Percentiles rank a stretch among this genome's conserved stretches.
Evolutionary conservation across 2,113 vertebrate genomes (phyloP).

Genomic region (Toxotes chatareus): DNA sequence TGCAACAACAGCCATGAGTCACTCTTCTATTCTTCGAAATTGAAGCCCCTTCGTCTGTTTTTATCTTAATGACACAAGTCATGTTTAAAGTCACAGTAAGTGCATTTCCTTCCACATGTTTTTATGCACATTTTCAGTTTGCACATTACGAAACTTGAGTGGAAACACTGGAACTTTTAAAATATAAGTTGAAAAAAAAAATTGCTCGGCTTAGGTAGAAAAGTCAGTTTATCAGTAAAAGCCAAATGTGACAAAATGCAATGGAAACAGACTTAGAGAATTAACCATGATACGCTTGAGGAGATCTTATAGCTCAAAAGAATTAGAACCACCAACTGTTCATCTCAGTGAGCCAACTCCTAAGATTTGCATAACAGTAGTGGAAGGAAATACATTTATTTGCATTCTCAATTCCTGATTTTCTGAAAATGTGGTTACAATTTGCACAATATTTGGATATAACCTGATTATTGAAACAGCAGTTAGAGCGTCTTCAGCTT

Average conservation of each 20-base stretch:
- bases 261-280: neutral
- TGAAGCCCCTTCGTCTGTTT: neutral
- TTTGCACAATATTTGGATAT: neutral
- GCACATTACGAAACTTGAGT: neutral
- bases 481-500: neutral
- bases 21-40: neutral
- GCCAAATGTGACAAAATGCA: neutral
- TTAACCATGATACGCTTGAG: no score
- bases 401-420: neutral
- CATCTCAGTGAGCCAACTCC: neutral
- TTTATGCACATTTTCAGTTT: neutral
- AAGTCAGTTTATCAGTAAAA: no score
- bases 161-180: no score
- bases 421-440: neutral
- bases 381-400: neutral
- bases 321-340: neutral
- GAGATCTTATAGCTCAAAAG: neutral
- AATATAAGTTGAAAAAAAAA: no score
- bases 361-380: neutral
- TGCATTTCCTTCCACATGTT: neutral
- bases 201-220: no score
- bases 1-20: neutral
- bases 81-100: constrained; percentile 1
- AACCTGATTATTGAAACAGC: neutral
- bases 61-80: neutral